phyloP scores from a whole-genome alignment of 2,888 invertebrate genomes.

The Rhabditophanes sp. region DNA sequence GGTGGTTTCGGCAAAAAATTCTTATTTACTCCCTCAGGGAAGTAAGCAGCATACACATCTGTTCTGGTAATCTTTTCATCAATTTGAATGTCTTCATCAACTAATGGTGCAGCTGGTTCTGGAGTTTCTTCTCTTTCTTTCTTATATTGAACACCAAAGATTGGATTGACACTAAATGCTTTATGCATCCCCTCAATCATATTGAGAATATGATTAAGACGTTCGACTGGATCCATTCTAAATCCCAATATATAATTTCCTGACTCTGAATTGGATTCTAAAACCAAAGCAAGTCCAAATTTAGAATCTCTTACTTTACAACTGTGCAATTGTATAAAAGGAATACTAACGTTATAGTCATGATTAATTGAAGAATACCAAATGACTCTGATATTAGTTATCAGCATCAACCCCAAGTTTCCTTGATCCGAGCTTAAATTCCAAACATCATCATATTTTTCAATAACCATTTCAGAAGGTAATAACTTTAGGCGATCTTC shows the following conservation, averaged over 20 bases:
- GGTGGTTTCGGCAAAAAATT: constrained; percentile 48
- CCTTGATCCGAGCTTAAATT: constrained; percentile 88
- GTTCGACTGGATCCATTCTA: constrained; percentile 72
- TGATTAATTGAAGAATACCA: constrained; percentile 95
- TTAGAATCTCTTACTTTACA: constrained; percentile 59
- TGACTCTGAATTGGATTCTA: constrained; percentile 54
- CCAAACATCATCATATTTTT: constrained; percentile 73
- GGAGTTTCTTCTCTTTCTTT: constrained; percentile 45
- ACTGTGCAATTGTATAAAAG: constrained; percentile 68
- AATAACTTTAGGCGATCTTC: constrained; percentile 62
- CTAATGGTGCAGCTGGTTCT: too few relatives aligned
- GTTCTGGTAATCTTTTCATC: too few relatives aligned
- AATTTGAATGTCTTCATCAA: too few relatives aligned
- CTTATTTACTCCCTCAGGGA: constrained; percentile 52
- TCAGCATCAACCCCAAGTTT: constrained; percentile 76
- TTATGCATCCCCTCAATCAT: constrained; percentile 56
- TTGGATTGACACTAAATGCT: constrained; percentile 67
- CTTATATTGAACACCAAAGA: constrained; percentile 65
- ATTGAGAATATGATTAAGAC: constrained; percentile 57
- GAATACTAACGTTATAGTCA: constrained; percentile 85
- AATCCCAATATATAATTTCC: constrained; percentile 71
- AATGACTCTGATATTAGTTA: constrained; percentile 84
- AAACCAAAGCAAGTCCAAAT: constrained; percentile 82
- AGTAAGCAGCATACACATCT: too few relatives aligned
- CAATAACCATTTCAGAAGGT: constrained; percentile 70